These are phyloP conservation scores for Hirtodrosophila cameraria DNA, from an alignment of 2,888 invertebrate genomes.

Conservation along the genomic window DNA sequence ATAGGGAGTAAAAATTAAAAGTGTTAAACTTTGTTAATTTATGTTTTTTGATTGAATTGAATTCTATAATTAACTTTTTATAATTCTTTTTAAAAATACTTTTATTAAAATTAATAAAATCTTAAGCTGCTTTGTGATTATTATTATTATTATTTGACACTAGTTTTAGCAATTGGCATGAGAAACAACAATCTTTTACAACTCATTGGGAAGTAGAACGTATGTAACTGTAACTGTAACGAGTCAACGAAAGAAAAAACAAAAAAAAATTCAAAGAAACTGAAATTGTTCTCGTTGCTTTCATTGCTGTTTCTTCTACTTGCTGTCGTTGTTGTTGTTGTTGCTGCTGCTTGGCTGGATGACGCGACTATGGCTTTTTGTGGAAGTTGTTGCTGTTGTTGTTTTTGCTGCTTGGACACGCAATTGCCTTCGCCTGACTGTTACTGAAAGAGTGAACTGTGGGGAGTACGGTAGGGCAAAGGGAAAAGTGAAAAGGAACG, in stretches of 20 bases:
- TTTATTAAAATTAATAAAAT: too few species aligned
- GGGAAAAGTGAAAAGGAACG: slow-evolving; percentile 16
- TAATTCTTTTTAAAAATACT: too few species aligned
- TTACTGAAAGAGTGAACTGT: neutral
- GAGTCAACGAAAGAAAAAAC: slow-evolving; percentile 9
- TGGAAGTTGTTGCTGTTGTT: slow-evolving; percentile 35
- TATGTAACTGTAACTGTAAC: slow-evolving; percentile 8
- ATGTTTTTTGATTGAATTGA: too few species aligned
- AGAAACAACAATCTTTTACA: too few species aligned
- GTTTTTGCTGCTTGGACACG: slow-evolving; percentile 54
- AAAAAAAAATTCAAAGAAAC: slow-evolving; percentile 17
- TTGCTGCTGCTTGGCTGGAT: slow-evolving; percentile 16
- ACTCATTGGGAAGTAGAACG: too few species aligned
- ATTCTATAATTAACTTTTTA: too few species aligned
- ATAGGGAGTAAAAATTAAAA: too few species aligned
- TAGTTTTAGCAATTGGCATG: too few species aligned
- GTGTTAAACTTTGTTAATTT: too few species aligned
- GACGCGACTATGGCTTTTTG: slow-evolving; percentile 47
- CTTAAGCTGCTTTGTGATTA: too few species aligned
- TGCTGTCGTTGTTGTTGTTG: slow-evolving; percentile 7
- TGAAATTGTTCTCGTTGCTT: slow-evolving; percentile 36
- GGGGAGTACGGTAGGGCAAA: neutral
- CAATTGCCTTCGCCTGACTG: slow-evolving; percentile 54
- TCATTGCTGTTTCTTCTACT: slow-evolving; percentile 10
- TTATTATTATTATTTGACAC: too few species aligned